Percentiles rank a stretch among this genome's conserved stretches.
phyloP scores from a whole-genome alignment of 2,888 invertebrate species.

The Eupelmus urozonus region DNA sequence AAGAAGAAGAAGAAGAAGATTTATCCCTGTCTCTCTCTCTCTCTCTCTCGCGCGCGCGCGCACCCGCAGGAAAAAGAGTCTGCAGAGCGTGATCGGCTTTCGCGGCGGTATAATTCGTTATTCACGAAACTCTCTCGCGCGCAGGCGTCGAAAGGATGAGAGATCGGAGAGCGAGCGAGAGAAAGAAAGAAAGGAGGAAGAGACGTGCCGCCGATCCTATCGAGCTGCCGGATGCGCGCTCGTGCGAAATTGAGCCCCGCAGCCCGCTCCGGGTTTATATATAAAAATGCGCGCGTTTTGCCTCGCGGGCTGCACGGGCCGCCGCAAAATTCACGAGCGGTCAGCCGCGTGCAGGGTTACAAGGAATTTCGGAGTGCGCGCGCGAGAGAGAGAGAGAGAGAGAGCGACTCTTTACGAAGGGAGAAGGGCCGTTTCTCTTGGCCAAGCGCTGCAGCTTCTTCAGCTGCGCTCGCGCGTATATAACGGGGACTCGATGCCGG shows the following conservation, averaged over 20 bases:
- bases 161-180: constrained; percentile 17
- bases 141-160: constrained; percentile 44
- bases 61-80: not conserved
- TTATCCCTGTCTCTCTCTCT: constrained; percentile 25
- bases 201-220: constrained; percentile 60
- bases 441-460: no score
- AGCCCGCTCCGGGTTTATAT: constrained; percentile 54
- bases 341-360: constrained; percentile 18
- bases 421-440: no score
- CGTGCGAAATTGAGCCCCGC: constrained; percentile 62
- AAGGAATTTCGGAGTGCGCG: constrained; percentile 27
- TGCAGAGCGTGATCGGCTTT: constrained; percentile 9
- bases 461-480: not conserved
- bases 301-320: not conserved
- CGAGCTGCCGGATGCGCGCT: constrained; percentile 59
- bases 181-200: constrained; percentile 7
- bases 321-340: constrained; percentile 9
- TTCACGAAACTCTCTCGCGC: constrained; percentile 52
- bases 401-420: constrained; percentile 20
- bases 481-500: not conserved
- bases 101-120: constrained; percentile 59
- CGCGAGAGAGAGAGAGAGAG: no score
- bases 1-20: constrained; percentile 8
- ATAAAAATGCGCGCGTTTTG: constrained; percentile 64
- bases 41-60: constrained; percentile 12